These are phyloP conservation scores for Isaurus tuberculatus DNA, from an alignment of 92 coral and sea anemone species.

Conservation along the genomic window DNA sequence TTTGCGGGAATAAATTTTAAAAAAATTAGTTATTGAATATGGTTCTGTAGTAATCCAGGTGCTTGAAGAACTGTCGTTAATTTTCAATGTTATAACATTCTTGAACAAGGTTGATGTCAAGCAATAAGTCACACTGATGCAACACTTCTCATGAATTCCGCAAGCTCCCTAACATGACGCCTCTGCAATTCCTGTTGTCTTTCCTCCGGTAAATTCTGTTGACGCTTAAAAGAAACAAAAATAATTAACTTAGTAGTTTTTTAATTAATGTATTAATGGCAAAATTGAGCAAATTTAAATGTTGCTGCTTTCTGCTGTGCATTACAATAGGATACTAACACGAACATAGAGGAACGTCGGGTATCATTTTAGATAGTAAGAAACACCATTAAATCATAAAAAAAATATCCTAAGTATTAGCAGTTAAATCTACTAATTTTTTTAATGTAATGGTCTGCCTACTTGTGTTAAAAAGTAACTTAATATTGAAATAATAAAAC, in stretches of 20 bases:
- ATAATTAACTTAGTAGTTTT: too few relatives aligned
- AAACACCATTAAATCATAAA: neutral
- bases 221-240: slow-evolving; percentile 18
- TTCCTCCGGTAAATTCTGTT: slow-evolving; percentile 18
- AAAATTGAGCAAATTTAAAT: neutral
- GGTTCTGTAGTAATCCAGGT: too few relatives aligned
- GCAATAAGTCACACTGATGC: too few relatives aligned
- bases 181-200: slow-evolving; percentile 36
- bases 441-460: too few relatives aligned
- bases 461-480: too few relatives aligned
- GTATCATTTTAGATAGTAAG: neutral
- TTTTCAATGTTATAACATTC: neutral
- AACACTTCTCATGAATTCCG: slow-evolving; percentile 29
- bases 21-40: too few relatives aligned
- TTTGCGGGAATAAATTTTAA: too few relatives aligned
- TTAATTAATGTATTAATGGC: too few relatives aligned
- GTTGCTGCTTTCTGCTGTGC: neutral
- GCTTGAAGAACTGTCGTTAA: neutral
- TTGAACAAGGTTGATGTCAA: neutral
- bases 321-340: neutral
- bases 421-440: too few relatives aligned
- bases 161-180: slow-evolving; percentile 18
- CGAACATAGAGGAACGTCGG: too few relatives aligned
- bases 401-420: too few relatives aligned
- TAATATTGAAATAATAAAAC: too few relatives aligned